These are phyloP conservation scores for Australoheros scitulus DNA, from an alignment of 2,113 vertebrate species.

Conservation along the genomic window DNA sequence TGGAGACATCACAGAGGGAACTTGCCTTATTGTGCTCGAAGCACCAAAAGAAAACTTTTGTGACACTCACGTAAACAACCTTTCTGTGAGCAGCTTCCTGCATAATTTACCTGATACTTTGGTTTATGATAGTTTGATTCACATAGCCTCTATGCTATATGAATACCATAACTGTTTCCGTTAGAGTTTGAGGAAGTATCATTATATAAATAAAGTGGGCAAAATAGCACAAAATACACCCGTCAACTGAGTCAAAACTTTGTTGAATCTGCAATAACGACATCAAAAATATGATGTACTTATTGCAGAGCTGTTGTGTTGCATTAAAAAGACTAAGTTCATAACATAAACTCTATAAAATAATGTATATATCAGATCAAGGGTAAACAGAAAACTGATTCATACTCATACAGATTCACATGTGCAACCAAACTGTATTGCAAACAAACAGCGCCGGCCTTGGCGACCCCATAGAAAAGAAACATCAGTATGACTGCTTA, in stretches of 20 bases:
- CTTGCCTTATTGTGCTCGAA: background rate
- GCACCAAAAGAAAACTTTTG: background rate
- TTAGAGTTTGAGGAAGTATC: background rate
- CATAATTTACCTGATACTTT: background rate
- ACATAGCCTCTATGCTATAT: background rate
- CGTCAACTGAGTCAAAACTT: no score
- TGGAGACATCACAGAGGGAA: background rate
- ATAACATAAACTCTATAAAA: no score
- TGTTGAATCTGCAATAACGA: no score
- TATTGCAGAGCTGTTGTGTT: no score
- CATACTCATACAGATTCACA: background rate
- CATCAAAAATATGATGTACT: no score
- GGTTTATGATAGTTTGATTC: background rate
- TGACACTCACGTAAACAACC: background rate
- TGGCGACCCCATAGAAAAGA: constrained; percentile 10
- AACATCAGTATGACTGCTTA: background rate
- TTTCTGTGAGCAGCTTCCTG: background rate
- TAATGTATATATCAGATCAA: no score
- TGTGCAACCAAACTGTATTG: no score
- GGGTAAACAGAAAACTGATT: no score
- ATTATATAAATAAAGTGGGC: no score
- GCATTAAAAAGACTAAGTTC: no score
- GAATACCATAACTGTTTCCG: background rate
- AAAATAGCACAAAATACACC: no score
- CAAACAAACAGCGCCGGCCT: background rate